Percentiles rank a stretch among this genome's conserved stretches.
These are phyloP conservation scores for Diceros bicornis DNA, from an alignment of 2,797 vertebrate species.

Conservation along the genomic window DNA sequence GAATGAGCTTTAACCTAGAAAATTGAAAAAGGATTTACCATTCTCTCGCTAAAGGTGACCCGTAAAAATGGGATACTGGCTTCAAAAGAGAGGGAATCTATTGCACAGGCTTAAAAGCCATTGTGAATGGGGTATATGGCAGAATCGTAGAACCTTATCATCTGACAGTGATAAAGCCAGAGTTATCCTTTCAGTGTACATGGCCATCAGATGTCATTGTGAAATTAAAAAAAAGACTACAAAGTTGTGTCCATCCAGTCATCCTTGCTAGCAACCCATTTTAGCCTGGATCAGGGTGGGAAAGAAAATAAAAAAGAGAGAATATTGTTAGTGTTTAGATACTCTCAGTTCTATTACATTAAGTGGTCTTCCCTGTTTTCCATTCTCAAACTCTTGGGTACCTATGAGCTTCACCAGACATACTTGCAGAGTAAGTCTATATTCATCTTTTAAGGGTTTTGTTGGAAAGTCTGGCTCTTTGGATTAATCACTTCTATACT, in stretches of 20 bases:
- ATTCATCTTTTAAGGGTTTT: neutral
- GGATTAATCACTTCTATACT: neutral
- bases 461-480: neutral
- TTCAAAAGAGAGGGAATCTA: neutral
- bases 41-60: neutral
- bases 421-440: neutral
- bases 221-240: neutral
- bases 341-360: neutral
- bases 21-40: neutral
- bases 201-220: neutral
- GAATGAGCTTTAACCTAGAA: constrained; percentile 22
- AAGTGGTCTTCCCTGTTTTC: neutral
- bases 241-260: neutral
- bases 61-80: neutral
- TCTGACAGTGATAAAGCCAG: neutral
- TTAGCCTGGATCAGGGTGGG: neutral
- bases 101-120: neutral
- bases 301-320: neutral
- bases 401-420: neutral
- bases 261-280: neutral
- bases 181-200: neutral
- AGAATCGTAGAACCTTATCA: neutral
- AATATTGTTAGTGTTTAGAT: neutral
- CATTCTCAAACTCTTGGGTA: neutral
- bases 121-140: neutral